Percentiles rank a stretch among this genome's conserved stretches.
Evolutionary conservation across 2,888 invertebrate genomes (phyloP).

Genomic region (Agrenia bidenticulata): DNA sequence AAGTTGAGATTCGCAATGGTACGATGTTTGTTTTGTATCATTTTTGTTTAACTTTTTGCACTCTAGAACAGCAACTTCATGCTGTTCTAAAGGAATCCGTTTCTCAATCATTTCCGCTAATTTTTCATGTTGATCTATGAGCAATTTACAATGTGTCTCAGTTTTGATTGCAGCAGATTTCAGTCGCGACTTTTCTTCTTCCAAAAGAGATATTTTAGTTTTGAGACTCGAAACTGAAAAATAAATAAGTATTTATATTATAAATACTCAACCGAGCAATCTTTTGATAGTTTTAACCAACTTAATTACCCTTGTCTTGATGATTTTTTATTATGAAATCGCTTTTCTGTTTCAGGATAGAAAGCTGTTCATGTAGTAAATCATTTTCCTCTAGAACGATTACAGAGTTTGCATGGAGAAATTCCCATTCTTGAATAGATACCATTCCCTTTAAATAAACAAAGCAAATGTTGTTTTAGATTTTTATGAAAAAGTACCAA

Average conservation of each 20-base stretch:
- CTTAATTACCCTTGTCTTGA: slow-evolving; percentile 41
- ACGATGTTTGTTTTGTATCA: no score
- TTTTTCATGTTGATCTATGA: slow-evolving; percentile 41
- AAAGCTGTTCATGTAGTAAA: slow-evolving; percentile 42
- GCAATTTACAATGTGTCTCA: slow-evolving; percentile 37
- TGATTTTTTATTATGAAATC: slow-evolving; percentile 29
- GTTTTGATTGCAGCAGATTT: slow-evolving; percentile 28
- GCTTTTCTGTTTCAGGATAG: slow-evolving; percentile 35
- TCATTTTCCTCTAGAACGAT: slow-evolving; percentile 51
- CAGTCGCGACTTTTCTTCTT: slow-evolving; percentile 37
- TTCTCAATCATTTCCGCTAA: slow-evolving; percentile 37
- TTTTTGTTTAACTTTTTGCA: slow-evolving; percentile 51
- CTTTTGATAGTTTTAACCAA: not conserved
- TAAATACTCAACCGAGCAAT: not conserved
- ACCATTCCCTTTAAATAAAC: slow-evolving; percentile 37
- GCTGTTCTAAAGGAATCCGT: slow-evolving; percentile 45
- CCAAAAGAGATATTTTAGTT: slow-evolving; percentile 33
- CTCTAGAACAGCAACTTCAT: slow-evolving; percentile 45
- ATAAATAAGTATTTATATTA: not conserved
- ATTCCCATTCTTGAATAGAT: slow-evolving; percentile 50
- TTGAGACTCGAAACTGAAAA: slow-evolving; percentile 27
- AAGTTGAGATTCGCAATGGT: not conserved
- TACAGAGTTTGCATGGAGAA: slow-evolving; percentile 43
- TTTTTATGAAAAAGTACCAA: not conserved
- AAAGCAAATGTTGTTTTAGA: not conserved